A percentile compares a stretch with the other conserved stretches of the same genome.
Conservation (phyloP, 2,797 vertebrate species). For the Spheniscus humboldti region DNA sequence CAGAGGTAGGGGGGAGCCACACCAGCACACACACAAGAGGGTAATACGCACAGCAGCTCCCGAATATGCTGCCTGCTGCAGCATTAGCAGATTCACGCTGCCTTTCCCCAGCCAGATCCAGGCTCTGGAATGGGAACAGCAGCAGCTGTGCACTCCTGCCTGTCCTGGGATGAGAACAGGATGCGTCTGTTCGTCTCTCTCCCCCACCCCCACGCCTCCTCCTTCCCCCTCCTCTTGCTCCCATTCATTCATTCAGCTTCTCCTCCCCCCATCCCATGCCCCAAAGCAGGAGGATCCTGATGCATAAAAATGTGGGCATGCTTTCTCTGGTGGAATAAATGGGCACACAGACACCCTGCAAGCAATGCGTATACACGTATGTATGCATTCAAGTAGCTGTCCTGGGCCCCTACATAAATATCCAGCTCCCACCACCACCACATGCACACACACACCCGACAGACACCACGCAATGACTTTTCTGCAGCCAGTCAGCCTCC, state of each 20-base stretch:
- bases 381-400: neutral
- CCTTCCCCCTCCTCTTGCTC: conserved; percentile 50
- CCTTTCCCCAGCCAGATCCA: conserved; percentile 19
- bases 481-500: conserved; percentile 51
- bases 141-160: conserved; percentile 19
- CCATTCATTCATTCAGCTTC: conserved; percentile 56
- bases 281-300: conserved; percentile 33
- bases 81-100: conserved; percentile 45
- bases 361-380: neutral
- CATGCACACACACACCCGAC: neutral
- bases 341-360: neutral
- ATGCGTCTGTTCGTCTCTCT: conserved; percentile 7
- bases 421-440: neutral
- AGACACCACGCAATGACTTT: conserved; percentile 43
- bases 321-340: conserved; percentile 26
- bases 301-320: conserved; percentile 30
- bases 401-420: conserved; percentile 27
- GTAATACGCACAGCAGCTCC: conserved; percentile 21
- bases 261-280: conserved; percentile 20
- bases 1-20: neutral
- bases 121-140: conserved; percentile 25
- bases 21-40: neutral
- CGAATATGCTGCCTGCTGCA: conserved; percentile 14
- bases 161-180: conserved; percentile 46
- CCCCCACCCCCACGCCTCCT: neutral